Evolutionary conservation across 2,113 vertebrate genomes (phyloP), one percentile per base, ranked within the genome.

Genomic region (Hystrix cristata): DNA sequence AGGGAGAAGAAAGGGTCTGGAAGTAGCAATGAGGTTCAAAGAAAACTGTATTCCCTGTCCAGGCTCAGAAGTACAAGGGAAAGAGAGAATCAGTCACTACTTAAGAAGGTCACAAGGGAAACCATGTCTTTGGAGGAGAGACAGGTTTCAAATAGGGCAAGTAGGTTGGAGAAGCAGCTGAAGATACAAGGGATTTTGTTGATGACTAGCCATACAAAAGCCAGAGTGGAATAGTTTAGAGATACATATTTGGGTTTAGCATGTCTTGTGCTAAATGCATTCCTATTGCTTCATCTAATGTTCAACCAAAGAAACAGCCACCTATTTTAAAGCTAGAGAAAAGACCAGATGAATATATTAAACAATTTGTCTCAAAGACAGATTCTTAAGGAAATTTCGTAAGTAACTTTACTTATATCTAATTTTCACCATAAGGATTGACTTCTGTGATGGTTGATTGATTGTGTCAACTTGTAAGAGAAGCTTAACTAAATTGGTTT

Each of bases 241-340:
- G 34, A 84, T 65, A 95, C 0, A 10, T 69, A 76, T 81, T 96
- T 67, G 59, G 65, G 53, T 71, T 96, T 96, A 90, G 48, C 14
- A 62, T 80, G 53, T 90, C 69, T 71, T 29, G 80, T 55, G 27
- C 19, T 95, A 95, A 97, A 93, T 87, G 59, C n/a, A 71, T 38
- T 95, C 29, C 51, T 95, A 82, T 53, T 65, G 69, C 78, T 91
- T 96, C 14, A 87, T 53, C 80, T 95, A 87, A 74, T 71, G 46
- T 85, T 88, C 74, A 96, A 83, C 29, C n/a, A 87, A 83, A 90
- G 53, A 84, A 94, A 91, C 5, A 89, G 43, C n/a, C 43, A 79
- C 78, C n/a, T 67, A 21, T 91, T 79, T 92, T 31, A 89, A 84
- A 94, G n/a, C 34, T 60, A 38, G 53, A 92, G 27, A n/a, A 80